Percentiles rank a stretch among this genome's conserved stretches.
phyloP scores from a whole-genome alignment of 2,888 invertebrate species.

The Anodontia alba region DNA sequence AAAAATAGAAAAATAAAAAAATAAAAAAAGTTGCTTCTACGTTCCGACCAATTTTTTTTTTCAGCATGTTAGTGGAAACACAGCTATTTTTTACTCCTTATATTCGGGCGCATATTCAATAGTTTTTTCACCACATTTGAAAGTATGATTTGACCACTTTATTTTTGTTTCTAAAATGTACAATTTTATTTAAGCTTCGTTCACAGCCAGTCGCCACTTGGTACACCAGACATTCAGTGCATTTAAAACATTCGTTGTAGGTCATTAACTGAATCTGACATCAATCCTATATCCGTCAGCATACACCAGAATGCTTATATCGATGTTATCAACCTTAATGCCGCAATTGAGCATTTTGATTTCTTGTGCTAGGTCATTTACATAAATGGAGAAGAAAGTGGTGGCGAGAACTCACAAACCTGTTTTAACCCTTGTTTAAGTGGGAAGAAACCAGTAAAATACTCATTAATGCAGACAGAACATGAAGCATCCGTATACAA shows the following conservation, averaged over 20 bases:
- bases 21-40: no score
- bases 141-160: background rate
- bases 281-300: slow-evolving; percentile 40
- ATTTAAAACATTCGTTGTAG: slow-evolving; percentile 22
- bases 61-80: no score
- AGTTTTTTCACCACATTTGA: background rate
- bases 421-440: slow-evolving; percentile 29
- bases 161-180: background rate
- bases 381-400: slow-evolving; percentile 27
- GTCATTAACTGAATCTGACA: background rate
- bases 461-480: slow-evolving; percentile 9
- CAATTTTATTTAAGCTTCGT: slow-evolving; percentile 20
- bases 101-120: background rate
- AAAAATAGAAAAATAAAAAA: no score
- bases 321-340: slow-evolving; percentile 12
- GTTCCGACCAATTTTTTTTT: no score
- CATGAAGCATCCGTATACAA: slow-evolving; percentile 10
- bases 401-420: slow-evolving; percentile 28
- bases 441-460: slow-evolving; percentile 20
- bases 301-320: slow-evolving; percentile 18
- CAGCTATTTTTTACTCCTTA: no score
- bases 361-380: slow-evolving; percentile 29
- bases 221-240: slow-evolving; percentile 20
- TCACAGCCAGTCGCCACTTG: slow-evolving; percentile 26
- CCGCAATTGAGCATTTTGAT: slow-evolving; percentile 11